phyloP scores from a whole-genome alignment of 2,888 invertebrate genomes.

The Gnatocerus cornutus region DNA sequence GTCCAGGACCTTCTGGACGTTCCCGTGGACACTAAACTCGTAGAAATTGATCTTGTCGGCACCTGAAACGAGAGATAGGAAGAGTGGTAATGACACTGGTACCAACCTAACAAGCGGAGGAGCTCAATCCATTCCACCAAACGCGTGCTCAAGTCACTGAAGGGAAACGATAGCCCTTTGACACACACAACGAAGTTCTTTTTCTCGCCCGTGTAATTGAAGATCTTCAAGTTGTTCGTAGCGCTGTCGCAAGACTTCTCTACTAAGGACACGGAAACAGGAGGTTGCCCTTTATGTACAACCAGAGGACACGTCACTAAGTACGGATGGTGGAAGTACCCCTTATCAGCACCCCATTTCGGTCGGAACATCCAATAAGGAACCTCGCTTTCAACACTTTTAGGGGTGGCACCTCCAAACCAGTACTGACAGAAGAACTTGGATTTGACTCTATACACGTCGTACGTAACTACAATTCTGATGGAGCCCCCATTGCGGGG shows the following conservation, averaged over 20 bases:
- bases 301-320: conserved; percentile 87
- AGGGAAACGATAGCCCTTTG: conserved; percentile 90
- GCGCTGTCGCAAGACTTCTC: conserved; percentile 86
- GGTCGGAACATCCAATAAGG: conserved; percentile 92
- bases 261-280: conserved; percentile 87
- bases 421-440: conserved; percentile 76
- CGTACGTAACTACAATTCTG: conserved; percentile 79
- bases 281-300: conserved; percentile 70
- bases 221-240: conserved; percentile 84
- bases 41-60: conserved; percentile 92
- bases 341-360: conserved; percentile 91
- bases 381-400: conserved; percentile 83
- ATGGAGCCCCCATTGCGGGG: conserved; percentile 85
- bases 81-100: too few relatives aligned
- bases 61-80: conserved; percentile 75
- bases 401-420: conserved; percentile 85
- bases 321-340: conserved; percentile 89
- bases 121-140: conserved; percentile 94
- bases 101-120: conserved; percentile 81
- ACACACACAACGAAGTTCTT: conserved; percentile 91
- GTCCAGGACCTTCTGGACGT: conserved; percentile 83
- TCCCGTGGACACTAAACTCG: conserved; percentile 88
- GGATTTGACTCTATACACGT: background rate
- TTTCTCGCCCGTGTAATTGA: conserved; percentile 80
- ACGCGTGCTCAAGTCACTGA: conserved; percentile 84